Conservation (phyloP, 2,888 invertebrate species). For the Notocelia uddmanniana region DNA sequence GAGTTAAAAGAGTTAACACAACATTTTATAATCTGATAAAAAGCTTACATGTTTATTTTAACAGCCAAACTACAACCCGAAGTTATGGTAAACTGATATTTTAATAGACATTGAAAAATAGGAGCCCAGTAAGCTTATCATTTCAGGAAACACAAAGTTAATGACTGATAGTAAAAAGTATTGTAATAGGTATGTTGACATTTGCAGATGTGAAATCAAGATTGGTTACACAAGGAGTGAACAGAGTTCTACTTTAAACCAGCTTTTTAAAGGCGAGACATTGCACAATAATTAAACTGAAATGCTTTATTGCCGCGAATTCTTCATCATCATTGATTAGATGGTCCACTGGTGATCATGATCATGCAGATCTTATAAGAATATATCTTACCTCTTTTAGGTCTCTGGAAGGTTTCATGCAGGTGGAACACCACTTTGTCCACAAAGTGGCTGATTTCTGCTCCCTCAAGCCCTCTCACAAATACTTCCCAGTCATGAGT, state of each 20-base stretch:
- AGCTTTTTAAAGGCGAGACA: neutral
- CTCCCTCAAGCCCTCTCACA: constrained; percentile 94
- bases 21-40: no score
- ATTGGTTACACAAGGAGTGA: constrained; percentile 4
- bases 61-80: neutral
- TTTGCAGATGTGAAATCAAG: neutral
- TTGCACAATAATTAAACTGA: neutral
- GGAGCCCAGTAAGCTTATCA: constrained; percentile 7
- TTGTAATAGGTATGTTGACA: constrained; percentile 1
- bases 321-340: neutral
- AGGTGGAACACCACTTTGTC: constrained; percentile 96
- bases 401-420: constrained; percentile 96
- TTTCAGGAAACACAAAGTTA: constrained; percentile 17
- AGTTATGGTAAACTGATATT: neutral
- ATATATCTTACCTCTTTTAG: constrained; percentile 91
- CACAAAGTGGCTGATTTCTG: constrained; percentile 95
- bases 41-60: no score
- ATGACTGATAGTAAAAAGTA: constrained; percentile 6
- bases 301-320: constrained; percentile 14
- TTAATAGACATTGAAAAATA: neutral
- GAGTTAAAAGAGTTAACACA: no score
- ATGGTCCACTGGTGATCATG: neutral
- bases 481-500: constrained; percentile 99
- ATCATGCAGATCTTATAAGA: constrained; percentile 19
- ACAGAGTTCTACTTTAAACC: neutral